Conservation (phyloP, 2,797 vertebrate genomes). For the Parauchenoglanis punctatus region DNA sequence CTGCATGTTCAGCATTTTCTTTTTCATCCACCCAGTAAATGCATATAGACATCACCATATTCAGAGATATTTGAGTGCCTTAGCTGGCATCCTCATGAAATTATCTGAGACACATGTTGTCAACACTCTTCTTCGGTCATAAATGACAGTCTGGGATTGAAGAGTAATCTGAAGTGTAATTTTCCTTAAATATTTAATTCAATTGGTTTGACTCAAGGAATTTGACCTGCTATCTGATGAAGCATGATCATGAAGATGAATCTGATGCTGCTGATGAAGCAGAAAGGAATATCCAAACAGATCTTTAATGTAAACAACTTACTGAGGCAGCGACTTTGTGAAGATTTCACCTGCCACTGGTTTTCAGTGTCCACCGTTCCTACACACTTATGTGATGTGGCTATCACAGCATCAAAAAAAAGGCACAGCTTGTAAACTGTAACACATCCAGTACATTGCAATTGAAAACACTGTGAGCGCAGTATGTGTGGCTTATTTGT, state of each 20-base stretch:
- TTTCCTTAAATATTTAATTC: constrained; percentile 13
- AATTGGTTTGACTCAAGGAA: constrained; percentile 1
- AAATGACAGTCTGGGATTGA: constrained; percentile 1
- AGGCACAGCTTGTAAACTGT: not conserved
- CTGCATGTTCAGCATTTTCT: not conserved
- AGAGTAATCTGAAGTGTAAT: not conserved
- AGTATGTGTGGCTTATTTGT: constrained; percentile 46
- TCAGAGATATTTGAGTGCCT: not conserved
- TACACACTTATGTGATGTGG: constrained; percentile 2
- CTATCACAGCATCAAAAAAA: not conserved
- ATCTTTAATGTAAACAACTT: not conserved
- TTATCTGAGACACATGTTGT: not conserved
- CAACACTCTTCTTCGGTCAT: not conserved
- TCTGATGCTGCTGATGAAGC: too few species aligned
- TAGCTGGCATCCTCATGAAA: not conserved
- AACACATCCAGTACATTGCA: not conserved
- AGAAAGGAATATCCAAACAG: not conserved
- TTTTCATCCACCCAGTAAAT: not conserved
- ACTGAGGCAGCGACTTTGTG: not conserved
- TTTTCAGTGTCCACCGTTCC: not conserved
- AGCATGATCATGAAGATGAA: too few species aligned
- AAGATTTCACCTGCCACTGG: not conserved
- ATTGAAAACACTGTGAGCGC: constrained; percentile 38
- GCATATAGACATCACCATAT: not conserved
- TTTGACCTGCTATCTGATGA: not conserved